A percentile compares a stretch with the other conserved stretches of the same genome.
Evolutionary conservation across 2,888 invertebrate genomes (phyloP).

Genomic region (Drosophila helvetica): DNA sequence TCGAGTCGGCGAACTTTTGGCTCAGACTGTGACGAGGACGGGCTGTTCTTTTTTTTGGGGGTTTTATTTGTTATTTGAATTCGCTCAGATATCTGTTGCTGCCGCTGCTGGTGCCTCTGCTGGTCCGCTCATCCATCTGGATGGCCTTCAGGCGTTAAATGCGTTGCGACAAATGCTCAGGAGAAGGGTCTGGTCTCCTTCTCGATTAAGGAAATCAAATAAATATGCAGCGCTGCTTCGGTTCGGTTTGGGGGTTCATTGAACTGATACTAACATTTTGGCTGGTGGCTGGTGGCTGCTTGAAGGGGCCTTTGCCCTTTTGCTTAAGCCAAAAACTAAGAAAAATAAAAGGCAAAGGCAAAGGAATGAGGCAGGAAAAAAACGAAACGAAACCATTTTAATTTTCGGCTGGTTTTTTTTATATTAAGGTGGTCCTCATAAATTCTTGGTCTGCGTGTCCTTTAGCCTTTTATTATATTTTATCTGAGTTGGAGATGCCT

Average conservation of each 20-base stretch:
- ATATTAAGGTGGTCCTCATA: conserved; percentile 73
- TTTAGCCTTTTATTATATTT: conserved; percentile 78
- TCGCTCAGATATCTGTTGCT: conserved; percentile 36
- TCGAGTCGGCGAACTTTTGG: conserved; percentile 65
- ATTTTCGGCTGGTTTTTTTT: conserved; percentile 48
- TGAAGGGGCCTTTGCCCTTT: conserved; percentile 58
- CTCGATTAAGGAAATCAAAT: conserved; percentile 74
- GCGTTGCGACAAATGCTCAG: conserved; percentile 68
- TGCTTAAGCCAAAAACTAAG: conserved; percentile 1
- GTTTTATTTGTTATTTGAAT: conserved; percentile 58
- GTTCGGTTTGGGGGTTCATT: conserved; percentile 50
- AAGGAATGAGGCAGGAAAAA: not conserved
- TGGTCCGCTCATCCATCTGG: conserved; percentile 77
- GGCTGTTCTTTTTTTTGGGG: conserved; percentile 22
- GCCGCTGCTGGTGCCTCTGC: not conserved
- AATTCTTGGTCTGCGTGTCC: conserved; percentile 76
- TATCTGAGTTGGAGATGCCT: conserved; percentile 41
- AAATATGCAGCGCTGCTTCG: conserved; percentile 59
- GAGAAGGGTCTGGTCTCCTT: conserved; percentile 36
- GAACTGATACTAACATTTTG: conserved; percentile 69
- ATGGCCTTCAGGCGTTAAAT: conserved; percentile 79
- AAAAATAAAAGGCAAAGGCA: not conserved
- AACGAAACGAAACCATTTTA: conserved; percentile 61
- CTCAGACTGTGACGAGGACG: not conserved
- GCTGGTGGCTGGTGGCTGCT: conserved; percentile 51